These are phyloP conservation scores for Agapornis roseicollis DNA, from an alignment of 2,113 vertebrate genomes.

Conservation along the genomic window DNA sequence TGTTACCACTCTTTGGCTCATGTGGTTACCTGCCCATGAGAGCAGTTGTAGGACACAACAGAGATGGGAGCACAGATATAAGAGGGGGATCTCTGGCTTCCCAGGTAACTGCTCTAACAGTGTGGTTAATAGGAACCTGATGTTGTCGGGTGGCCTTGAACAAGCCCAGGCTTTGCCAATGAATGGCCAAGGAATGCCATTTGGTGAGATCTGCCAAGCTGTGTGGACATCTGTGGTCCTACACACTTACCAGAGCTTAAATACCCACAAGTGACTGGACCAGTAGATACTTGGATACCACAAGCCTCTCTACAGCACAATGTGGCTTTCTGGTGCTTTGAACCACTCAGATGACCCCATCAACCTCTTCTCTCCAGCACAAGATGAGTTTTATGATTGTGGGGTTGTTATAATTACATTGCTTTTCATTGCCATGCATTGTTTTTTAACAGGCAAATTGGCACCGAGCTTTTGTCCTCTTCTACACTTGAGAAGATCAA, in stretches of 20 bases:
- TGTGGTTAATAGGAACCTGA: accelerated
- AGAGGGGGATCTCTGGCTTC: not conserved
- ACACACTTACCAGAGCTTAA: not conserved
- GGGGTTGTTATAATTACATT: not conserved
- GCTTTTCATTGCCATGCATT: not conserved
- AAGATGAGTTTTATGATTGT: not conserved
- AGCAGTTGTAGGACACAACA: not conserved
- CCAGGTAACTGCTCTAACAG: not conserved
- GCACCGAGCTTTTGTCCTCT: not conserved
- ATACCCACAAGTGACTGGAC: not conserved
- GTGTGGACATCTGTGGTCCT: not conserved
- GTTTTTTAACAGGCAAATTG: not conserved
- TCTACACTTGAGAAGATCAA: not conserved
- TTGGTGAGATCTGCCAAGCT: not conserved
- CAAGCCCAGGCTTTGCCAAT: not conserved
- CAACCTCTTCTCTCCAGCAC: not conserved
- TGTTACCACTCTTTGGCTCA: not conserved
- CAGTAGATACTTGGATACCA: not conserved
- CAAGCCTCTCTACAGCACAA: not conserved
- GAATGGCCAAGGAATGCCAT: not conserved
- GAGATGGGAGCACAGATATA: not conserved
- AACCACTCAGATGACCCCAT: not conserved
- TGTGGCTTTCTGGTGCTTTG: not conserved
- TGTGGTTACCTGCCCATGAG: accelerated
- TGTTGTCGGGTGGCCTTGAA: not conserved